Base-by-base conservation (phyloP, 2,888 invertebrate genomes). In the Cosmia trapezina region DNA sequence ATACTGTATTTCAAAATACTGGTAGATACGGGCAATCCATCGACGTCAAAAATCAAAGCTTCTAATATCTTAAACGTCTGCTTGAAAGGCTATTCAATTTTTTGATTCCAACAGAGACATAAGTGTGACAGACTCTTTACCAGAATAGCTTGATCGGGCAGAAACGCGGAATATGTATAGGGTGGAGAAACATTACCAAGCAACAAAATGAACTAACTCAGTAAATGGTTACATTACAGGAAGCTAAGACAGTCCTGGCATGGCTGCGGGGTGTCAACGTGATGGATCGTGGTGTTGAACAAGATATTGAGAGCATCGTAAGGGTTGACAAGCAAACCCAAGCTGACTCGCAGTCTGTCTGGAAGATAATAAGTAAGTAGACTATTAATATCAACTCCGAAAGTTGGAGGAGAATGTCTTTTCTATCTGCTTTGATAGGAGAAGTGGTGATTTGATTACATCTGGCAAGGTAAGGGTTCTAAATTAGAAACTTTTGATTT, bases 211-310 rank as follows among this genome's bases (percentile, higher is more conserved):
- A n/a, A 47, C 51, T 53, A 53, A 75, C 4, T n/a, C 4, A 41
- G 17, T 4, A 12, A 76, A 43, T 53, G 33, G 5, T 62, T 19
- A 19, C 60, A 69, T 88, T 88, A 0, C 86, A 96, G 96, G 96
- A 96, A 87, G 96, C 96, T 0, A 95, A 93, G 73, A 83, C 90
- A 3, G 95, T 96, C 0, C 76, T 95, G 56, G 95, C 95, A 2
- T 96, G 96, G 96, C 88, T 96, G 1, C 90, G 95, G 2, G 96
- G 96, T 0, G 91, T 92, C 2, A 83, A 88, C 1, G 89, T 89
- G 0, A 68, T 92, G 47, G 95, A 95, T 81, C 81, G 89, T 0
- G 73, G 88, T 0, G 73, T 95, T 7, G 93, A 95, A 57, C 89
- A 89, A 47, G 96, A 95, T 12, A 91, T 96, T 22, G 95, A 95